These are phyloP conservation scores for Coleophora flavipennella DNA, from an alignment of 2,888 invertebrate species.

Conservation along the genomic window DNA sequence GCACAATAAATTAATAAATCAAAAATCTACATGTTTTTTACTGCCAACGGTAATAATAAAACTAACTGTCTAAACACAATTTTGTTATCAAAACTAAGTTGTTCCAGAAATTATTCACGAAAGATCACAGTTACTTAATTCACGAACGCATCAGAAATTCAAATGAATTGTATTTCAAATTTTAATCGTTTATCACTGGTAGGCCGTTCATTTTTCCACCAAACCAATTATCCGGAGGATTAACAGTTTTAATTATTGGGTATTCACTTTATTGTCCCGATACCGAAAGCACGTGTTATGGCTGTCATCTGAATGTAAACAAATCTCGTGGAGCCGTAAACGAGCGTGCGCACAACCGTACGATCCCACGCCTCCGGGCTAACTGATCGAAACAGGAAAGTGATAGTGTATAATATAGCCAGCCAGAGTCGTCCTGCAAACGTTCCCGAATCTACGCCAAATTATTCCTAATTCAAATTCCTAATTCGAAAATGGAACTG, in stretches of 20 bases:
- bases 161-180: conserved; percentile 3
- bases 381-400: conserved; percentile 58
- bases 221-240: background rate
- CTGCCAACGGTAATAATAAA: too few relatives aligned
- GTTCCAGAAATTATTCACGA: too few relatives aligned
- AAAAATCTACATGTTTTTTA: background rate
- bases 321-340: conserved; percentile 20
- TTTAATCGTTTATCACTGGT: conserved; percentile 2
- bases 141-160: conserved; percentile 1
- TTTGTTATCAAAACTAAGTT: too few relatives aligned
- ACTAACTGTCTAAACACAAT: too few relatives aligned
- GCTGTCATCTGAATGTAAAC: conserved; percentile 36
- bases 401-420: conserved; percentile 39
- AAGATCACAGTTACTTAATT: background rate
- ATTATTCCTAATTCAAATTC: conserved; percentile 15
- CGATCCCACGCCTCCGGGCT: conserved; percentile 36
- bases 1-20: background rate
- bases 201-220: background rate
- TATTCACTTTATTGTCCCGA: conserved; percentile 1
- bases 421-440: conserved; percentile 26
- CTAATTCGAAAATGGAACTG: conserved; percentile 17
- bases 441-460: conserved; percentile 10
- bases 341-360: conserved; percentile 45
- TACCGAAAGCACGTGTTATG: conserved; percentile 31
- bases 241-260: too few relatives aligned